phyloP scores from a whole-genome alignment of 2,797 vertebrate species.

The Macropodus opercularis region DNA sequence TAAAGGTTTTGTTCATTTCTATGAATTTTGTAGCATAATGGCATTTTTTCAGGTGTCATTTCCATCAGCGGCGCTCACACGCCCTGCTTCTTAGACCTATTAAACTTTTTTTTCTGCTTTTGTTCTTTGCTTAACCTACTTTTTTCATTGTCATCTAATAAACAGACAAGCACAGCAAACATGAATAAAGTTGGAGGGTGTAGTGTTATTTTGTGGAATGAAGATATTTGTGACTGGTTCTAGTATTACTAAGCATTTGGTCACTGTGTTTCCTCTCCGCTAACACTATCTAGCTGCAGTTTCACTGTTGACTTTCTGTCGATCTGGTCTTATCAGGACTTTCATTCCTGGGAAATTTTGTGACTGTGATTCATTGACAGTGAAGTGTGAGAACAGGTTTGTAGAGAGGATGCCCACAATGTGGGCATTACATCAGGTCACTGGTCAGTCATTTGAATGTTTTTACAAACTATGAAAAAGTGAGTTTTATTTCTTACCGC shows the following conservation, averaged over 20 bases:
- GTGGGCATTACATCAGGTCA: slow-evolving; percentile 4
- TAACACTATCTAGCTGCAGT: slow-evolving; percentile 42
- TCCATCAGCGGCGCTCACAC: slow-evolving; percentile 40
- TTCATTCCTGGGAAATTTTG: slow-evolving; percentile 57
- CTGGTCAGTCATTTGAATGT: slow-evolving; percentile 13
- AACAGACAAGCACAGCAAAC: not conserved
- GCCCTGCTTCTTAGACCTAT: slow-evolving; percentile 16
- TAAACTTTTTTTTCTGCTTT: slow-evolving; percentile 23
- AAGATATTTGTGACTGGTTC: slow-evolving; percentile 11
- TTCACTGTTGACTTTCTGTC: slow-evolving; percentile 67
- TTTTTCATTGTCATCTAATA: not conserved
- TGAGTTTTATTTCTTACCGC: slow-evolving; percentile 16
- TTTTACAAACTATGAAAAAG: slow-evolving; percentile 34
- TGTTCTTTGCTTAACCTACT: slow-evolving; percentile 9
- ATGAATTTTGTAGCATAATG: slow-evolving; percentile 17
- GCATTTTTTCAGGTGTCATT: slow-evolving; percentile 24
- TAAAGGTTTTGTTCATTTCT: not conserved
- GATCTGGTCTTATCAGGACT: slow-evolving; percentile 62
- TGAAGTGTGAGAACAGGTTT: slow-evolving; percentile 67
- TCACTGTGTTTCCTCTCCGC: slow-evolving; percentile 23
- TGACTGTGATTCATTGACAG: slow-evolving; percentile 58
- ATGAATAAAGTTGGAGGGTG: not conserved
- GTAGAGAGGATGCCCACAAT: slow-evolving; percentile 40
- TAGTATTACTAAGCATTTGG: not conserved
- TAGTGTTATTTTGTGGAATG: not conserved